Base-by-base conservation (phyloP, 1,140 invertebrate species). In the Cepaea nemoralis region DNA sequence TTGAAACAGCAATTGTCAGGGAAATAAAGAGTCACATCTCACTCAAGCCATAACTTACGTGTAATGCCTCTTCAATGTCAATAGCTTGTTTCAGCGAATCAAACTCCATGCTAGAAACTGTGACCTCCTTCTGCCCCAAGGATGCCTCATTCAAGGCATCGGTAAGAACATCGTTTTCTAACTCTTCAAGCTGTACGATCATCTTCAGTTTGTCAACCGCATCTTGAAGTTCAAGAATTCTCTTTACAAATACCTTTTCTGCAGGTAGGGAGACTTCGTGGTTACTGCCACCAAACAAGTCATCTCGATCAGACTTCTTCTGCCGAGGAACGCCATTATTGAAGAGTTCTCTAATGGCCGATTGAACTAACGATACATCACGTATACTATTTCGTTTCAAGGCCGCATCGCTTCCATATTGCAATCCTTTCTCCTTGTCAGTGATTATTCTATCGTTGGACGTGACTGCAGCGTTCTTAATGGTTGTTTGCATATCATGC, bases 111-210 rank as follows among this genome's bases (percentile, higher is more conserved):
- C 80, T 77, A 27, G 40, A 85, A 39, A 84, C 84, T 10, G 75
- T 63, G 0, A 85, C 84, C 12, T 84, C 55, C 31, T 83, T 74
- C 74, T 87, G 87, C 0, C 83, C 80, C 14, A 86, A 35, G 0
- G 87, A 87, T 8, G 87, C 87, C 55, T 85, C 82, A 74, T 88
- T 88, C 16, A 88, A 75, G 0, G 86, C 86, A 42, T 85, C 83
- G 3, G 87, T 86, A 31, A 88, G 77, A 3, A 81, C 82, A 63
- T 88, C 87, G 42, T 86, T 88, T 70, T 88, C 87, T 37, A 86
- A 75, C 66, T 86, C 86, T 66, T 87, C 87, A 27, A 88, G 70
- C 16, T 82, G 75, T 35, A 83, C 71, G 33, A 85, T 76, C 19
- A 87, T 66, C 45, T 82, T 74, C 14, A 86, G 76, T n/a, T 77